Base-by-base conservation (phyloP, 2,888 invertebrate species). In the Nephrotoma guestfalica region DNA sequence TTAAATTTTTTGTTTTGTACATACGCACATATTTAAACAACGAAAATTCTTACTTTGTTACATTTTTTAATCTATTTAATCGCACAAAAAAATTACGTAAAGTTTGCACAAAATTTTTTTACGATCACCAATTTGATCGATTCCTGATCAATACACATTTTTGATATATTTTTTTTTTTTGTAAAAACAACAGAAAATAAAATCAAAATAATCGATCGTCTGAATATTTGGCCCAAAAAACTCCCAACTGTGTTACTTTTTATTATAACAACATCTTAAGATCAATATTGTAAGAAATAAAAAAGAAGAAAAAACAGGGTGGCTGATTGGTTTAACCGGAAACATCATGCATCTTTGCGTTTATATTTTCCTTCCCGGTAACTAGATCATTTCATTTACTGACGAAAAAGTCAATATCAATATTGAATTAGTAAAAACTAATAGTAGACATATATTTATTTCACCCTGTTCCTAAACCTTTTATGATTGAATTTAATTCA, bases 151-250 rank as follows among this genome's bases (percentile, higher is more conserved):
- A 84, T 84, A 84, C 41, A 84, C 42, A 71, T 71, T 71, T 71
- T 71, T 71, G 71, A 71, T 71, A 11, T 18, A 57, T 57, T 5
- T 51, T 51, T n/a, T 51, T 51, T 71, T 71, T 18, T 71, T 42
- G 84, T n/a, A 41, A 83, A 84, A 84, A 84, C 41, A 84, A 41
- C 15, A 15, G 41, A 84, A 84, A 84, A 84, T n/a, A 84, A 41
- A 84, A 42, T 42, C 84, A 85, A 85, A 85, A 85, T 85, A 85
- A 85, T 85, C 85, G 85, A 85, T 85, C 84, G 85, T 85, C 85
- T 85, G 85, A 41, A 41, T 43, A 85, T 85, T 85, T 85, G 41
- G 85, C 43, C 85, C 85, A 15, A 85, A 85, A 85, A 85, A 85
- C 85, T 85, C 42, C 85, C 85, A 85, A 85, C 85, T 85, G 85